Percentiles rank a stretch among this genome's conserved stretches.
These are phyloP conservation scores for Pipa parva DNA, from an alignment of 2,113 vertebrate species.

Conservation along the genomic window DNA sequence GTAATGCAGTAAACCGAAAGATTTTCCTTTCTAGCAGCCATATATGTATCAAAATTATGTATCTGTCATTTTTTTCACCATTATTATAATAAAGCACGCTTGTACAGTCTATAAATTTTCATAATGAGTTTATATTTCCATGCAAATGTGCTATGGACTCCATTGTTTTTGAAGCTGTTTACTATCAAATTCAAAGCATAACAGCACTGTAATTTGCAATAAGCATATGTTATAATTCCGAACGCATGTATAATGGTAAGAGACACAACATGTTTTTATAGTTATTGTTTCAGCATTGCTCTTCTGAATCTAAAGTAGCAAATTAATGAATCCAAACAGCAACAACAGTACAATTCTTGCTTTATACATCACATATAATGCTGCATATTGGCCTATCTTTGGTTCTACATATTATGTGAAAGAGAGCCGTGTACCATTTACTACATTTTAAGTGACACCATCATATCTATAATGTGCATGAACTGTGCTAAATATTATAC, in stretches of 20 bases:
- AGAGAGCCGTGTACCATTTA: too few species aligned
- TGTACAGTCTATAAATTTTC: slow-evolving; percentile 11
- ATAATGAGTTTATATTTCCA: slow-evolving; percentile 8
- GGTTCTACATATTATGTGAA: too few species aligned
- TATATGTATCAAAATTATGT: slow-evolving; percentile 17
- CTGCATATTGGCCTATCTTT: too few species aligned
- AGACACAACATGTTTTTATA: not conserved
- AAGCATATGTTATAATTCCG: slow-evolving; percentile 5
- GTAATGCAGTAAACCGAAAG: slow-evolving; percentile 17
- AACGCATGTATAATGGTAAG: not conserved
- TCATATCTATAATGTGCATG: too few species aligned
- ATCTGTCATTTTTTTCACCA: slow-evolving; percentile 24
- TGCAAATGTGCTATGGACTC: slow-evolving; percentile 11
- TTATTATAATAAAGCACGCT: slow-evolving; percentile 7
- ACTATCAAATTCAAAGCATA: not conserved
- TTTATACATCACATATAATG: too few species aligned
- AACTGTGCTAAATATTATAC: too few species aligned
- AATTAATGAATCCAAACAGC: not conserved
- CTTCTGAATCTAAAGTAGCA: not conserved
- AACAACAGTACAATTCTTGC: not conserved
- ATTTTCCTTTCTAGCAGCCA: slow-evolving; percentile 4
- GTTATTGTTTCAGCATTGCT: not conserved
- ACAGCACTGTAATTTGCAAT: not conserved
- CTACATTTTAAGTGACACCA: too few species aligned
- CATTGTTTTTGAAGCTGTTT: not conserved